Conservation (phyloP, 1,140 invertebrate genomes). For the Cherax quadricarinatus region DNA sequence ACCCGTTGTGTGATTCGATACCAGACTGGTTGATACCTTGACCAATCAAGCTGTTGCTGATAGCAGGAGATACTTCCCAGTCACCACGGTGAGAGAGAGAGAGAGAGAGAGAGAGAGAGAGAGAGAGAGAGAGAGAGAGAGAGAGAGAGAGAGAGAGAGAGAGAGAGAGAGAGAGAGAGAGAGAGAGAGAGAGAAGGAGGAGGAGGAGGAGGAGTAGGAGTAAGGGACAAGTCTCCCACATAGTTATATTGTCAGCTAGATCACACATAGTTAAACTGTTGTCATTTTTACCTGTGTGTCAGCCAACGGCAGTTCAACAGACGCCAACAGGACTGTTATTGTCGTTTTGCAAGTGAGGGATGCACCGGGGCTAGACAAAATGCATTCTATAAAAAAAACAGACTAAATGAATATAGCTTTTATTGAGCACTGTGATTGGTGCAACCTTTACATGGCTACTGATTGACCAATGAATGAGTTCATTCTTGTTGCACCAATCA, state of each 20-base stretch:
- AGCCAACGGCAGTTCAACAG: slow-evolving; percentile 19
- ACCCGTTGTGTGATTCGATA: no score
- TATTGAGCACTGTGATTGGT: slow-evolving; percentile 62
- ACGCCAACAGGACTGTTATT: slow-evolving; percentile 30
- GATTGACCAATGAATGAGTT: slow-evolving; percentile 67
- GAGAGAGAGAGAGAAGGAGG: no score
- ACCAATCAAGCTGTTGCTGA: no score
- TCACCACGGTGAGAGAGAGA: no score
- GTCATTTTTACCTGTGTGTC: slow-evolving; percentile 60
- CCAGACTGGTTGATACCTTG: no score
- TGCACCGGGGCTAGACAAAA: slow-evolving; percentile 43
- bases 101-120: slow-evolving; percentile 12
- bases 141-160: background rate
- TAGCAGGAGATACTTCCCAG: no score
- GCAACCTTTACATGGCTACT: slow-evolving; percentile 67
- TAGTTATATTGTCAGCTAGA: slow-evolving; percentile 30
- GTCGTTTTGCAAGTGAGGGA: slow-evolving; percentile 44
- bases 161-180: no score
- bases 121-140: slow-evolving; percentile 9
- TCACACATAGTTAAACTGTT: slow-evolving; percentile 44
- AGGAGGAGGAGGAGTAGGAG: background rate
- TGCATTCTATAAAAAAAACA: slow-evolving; percentile 60
- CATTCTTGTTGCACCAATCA: slow-evolving; percentile 64
- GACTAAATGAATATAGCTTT: slow-evolving; percentile 66
- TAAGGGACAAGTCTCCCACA: background rate